phyloP scores from a whole-genome alignment of 92 coral and sea anemone species.

The Muricea muricata region DNA sequence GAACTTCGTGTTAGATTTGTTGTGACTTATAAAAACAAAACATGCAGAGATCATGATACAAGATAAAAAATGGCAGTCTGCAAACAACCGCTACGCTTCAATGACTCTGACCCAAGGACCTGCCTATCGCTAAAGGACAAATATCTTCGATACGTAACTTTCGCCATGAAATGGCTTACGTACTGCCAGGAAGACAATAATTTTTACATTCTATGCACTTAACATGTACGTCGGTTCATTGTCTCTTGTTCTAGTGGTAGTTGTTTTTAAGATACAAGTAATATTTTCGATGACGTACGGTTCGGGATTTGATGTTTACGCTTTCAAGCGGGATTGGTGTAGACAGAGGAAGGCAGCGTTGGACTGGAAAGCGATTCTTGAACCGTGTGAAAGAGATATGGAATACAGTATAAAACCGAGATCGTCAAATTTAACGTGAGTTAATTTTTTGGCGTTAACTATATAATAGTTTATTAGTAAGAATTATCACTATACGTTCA shows the following conservation, averaged over 20 bases:
- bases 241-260: background rate
- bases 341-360: constrained; percentile 69
- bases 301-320: background rate
- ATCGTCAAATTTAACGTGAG: constrained; percentile 2
- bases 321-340: constrained; percentile 78
- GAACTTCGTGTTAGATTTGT: too few species aligned
- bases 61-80: background rate
- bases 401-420: constrained; percentile 2
- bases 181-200: background rate
- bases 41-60: too few species aligned
- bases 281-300: background rate
- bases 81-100: background rate
- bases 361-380: constrained; percentile 79
- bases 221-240: background rate
- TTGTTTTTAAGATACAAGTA: background rate
- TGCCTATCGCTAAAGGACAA: background rate
- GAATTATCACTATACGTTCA: too few species aligned
- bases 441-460: too few species aligned
- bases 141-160: background rate
- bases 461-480: too few species aligned
- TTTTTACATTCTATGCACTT: background rate
- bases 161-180: constrained; percentile 4
- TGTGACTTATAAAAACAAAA: too few species aligned
- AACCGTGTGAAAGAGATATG: constrained; percentile 67
- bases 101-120: constrained; percentile 1